Conservation (phyloP, 2,113 vertebrate species). For the Rhea americana region DNA sequence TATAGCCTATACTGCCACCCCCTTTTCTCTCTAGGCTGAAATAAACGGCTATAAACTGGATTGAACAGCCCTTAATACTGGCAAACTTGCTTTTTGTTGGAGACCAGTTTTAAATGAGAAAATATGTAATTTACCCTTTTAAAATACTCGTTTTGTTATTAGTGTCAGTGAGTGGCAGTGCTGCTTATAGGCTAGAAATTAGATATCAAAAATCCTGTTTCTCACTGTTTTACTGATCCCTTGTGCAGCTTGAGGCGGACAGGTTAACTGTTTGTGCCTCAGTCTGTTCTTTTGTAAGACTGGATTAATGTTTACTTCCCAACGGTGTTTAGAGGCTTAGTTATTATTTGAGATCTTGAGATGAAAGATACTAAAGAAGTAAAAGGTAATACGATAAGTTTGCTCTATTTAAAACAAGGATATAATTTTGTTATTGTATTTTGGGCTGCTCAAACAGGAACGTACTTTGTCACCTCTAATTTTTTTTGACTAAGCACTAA, state of each 20-base stretch:
- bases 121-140: background rate
- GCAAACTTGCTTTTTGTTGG: background rate
- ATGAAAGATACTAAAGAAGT: background rate
- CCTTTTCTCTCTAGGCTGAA: background rate
- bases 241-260: background rate
- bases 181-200: background rate
- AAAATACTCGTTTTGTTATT: background rate
- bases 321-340: background rate
- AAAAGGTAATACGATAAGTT: background rate
- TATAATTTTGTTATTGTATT: background rate
- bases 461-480: background rate
- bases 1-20: background rate
- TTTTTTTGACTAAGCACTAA: background rate
- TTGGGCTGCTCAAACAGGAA: background rate
- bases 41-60: background rate
- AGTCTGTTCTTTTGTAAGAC: background rate
- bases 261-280: background rate
- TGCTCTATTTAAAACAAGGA: background rate
- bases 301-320: background rate
- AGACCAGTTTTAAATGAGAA: constrained; percentile 13
- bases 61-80: background rate
- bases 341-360: background rate
- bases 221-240: background rate
- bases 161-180: background rate
- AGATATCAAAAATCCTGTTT: background rate